A percentile compares a stretch with the other conserved stretches of the same genome.
phyloP scores from a whole-genome alignment of 37 sponge, comb jelly and placozoan species.

The Chondrilla cf. caribensis region DNA sequence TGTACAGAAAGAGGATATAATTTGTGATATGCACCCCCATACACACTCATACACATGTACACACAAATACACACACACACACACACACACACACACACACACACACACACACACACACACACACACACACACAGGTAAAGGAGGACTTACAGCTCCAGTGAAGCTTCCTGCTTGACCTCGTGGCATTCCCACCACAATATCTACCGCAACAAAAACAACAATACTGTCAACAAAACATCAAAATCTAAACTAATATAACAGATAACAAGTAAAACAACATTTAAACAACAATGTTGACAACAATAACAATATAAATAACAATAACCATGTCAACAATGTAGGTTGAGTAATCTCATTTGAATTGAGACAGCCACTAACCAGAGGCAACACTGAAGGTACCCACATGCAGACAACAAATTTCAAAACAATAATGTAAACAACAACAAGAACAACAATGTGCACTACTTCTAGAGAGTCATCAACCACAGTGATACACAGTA shows the following conservation, averaged over 20 bases:
- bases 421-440: background rate
- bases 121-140: background rate
- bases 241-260: background rate
- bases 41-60: background rate
- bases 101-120: background rate
- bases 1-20: background rate
- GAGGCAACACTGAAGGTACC: background rate
- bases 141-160: constrained; percentile 5
- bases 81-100: background rate
- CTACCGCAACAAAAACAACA: background rate
- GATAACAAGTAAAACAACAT: background rate
- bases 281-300: no score
- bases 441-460: background rate
- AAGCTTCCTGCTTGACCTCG: constrained; percentile 11
- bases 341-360: no score
- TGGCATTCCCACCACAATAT: constrained; percentile 6
- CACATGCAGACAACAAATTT: background rate
- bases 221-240: background rate
- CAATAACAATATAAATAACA: no score
- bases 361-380: no score
- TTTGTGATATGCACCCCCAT: background rate
- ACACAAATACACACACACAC: constrained; percentile 9
- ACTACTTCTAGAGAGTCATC: background rate
- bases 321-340: no score
- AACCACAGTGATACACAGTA: no score